These are phyloP conservation scores for Betta splendens DNA, from an alignment of 2,797 vertebrate genomes.

Conservation along the genomic window DNA sequence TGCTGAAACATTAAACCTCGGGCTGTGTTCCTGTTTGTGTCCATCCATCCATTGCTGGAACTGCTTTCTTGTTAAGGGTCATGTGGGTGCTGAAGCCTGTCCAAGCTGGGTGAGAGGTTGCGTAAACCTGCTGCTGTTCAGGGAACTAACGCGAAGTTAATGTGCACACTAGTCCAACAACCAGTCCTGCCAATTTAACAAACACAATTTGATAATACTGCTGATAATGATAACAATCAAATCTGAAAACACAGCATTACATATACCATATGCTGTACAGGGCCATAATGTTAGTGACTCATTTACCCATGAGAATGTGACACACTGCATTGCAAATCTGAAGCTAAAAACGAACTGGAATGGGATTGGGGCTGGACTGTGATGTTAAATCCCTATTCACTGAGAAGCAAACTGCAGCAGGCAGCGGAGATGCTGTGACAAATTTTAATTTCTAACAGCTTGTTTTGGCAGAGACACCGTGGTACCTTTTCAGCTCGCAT, in stretches of 20 bases:
- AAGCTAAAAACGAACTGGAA: not conserved
- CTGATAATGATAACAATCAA: not conserved
- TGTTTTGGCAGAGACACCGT: not conserved
- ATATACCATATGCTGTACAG: too few relatives aligned
- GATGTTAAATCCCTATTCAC: not conserved
- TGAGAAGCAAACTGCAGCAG: not conserved
- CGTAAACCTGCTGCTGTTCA: too few relatives aligned
- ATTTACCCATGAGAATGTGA: not conserved
- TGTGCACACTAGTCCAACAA: not conserved
- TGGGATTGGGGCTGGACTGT: not conserved
- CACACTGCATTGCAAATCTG: not conserved
- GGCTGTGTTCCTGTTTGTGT: not conserved
- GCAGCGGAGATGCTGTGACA: not conserved
- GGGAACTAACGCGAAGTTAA: too few relatives aligned
- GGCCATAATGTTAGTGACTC: not conserved
- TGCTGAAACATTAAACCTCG: not conserved
- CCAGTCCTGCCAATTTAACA: not conserved
- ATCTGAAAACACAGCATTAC: too few relatives aligned
- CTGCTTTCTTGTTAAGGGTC: too few relatives aligned
- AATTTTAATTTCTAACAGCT: conserved; percentile 1
- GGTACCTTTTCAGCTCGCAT: not conserved
- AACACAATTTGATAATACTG: not conserved
- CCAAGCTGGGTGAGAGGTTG: too few relatives aligned
- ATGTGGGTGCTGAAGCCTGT: too few relatives aligned
- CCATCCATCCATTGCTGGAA: too few relatives aligned